Evolutionary conservation across 2,797 vertebrate species (phyloP).

Genomic region (Takifugu rubripes): DNA sequence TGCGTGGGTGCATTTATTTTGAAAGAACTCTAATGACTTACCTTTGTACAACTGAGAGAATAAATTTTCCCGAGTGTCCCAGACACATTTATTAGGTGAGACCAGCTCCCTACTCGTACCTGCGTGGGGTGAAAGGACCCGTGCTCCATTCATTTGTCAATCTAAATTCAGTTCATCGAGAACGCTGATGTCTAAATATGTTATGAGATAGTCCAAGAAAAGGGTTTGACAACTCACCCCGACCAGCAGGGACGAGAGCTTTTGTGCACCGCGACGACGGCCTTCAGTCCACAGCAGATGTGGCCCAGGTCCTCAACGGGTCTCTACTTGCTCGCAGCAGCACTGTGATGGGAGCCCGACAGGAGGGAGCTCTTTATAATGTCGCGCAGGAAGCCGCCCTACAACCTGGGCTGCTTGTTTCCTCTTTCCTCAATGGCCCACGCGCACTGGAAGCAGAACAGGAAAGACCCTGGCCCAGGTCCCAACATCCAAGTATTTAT

Average conservation of each 20-base stretch:
- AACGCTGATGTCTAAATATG: neutral
- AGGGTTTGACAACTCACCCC: conserved; percentile 66
- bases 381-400: conserved; percentile 74
- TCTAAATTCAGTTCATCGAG: neutral
- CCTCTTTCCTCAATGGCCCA: conserved; percentile 79
- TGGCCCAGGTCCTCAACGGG: conserved; percentile 39
- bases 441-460: conserved; percentile 73
- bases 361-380: conserved; percentile 76
- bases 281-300: conserved; percentile 45
- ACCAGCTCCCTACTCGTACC: conserved; percentile 86
- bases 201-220: neutral
- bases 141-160: neutral
- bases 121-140: conserved; percentile 30
- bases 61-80: conserved; percentile 66
- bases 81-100: conserved; percentile 77
- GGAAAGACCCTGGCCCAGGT: conserved; percentile 66
- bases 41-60: conserved; percentile 41
- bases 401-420: conserved; percentile 68
- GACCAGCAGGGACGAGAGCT: conserved; percentile 85
- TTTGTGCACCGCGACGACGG: conserved; percentile 34
- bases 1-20: neutral
- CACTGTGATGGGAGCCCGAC: conserved; percentile 39
- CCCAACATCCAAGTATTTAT: conserved; percentile 74
- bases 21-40: conserved; percentile 12
- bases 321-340: conserved; percentile 49